A percentile compares a stretch with the other conserved stretches of the same genome.
phyloP scores from a whole-genome alignment of 2,113 vertebrate species.

The Copsychus sechellarum region DNA sequence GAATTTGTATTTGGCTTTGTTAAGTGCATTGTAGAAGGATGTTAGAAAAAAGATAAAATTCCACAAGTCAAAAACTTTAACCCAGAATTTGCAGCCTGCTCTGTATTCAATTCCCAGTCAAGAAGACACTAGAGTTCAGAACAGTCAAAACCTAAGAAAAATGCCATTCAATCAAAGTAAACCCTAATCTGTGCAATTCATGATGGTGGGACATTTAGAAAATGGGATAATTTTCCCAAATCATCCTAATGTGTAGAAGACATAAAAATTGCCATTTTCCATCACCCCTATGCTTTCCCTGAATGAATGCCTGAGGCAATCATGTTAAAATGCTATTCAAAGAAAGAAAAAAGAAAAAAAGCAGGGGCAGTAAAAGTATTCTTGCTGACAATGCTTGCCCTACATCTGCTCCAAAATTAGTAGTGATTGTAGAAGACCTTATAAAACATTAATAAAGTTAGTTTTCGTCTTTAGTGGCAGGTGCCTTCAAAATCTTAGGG shows the following conservation, averaged over 20 bases:
- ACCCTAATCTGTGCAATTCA: constrained; percentile 30
- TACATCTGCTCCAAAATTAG: constrained; percentile 32
- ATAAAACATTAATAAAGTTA: constrained; percentile 11
- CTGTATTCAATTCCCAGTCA: background rate
- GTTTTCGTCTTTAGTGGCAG: background rate
- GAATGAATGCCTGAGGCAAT: constrained; percentile 16
- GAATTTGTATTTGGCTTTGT: background rate
- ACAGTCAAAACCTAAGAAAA: constrained; percentile 32
- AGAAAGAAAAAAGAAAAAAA: background rate
- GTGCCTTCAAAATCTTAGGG: background rate
- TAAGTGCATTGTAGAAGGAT: background rate
- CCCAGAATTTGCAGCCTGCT: background rate
- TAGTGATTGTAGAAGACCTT: background rate
- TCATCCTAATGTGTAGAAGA: constrained; percentile 39
- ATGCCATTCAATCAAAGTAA: constrained; percentile 47
- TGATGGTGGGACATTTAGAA: constrained; percentile 36
- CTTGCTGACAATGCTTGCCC: background rate
- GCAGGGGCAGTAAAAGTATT: background rate
- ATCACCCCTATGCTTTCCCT: background rate
- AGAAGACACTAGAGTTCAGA: constrained; percentile 1
- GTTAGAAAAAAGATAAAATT: background rate
- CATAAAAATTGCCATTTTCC: constrained; percentile 13
- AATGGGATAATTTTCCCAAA: constrained; percentile 63
- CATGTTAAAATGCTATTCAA: background rate
- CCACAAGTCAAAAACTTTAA: background rate